Conservation (phyloP, 2,888 invertebrate genomes). For the Phrixothrix hirtus region DNA sequence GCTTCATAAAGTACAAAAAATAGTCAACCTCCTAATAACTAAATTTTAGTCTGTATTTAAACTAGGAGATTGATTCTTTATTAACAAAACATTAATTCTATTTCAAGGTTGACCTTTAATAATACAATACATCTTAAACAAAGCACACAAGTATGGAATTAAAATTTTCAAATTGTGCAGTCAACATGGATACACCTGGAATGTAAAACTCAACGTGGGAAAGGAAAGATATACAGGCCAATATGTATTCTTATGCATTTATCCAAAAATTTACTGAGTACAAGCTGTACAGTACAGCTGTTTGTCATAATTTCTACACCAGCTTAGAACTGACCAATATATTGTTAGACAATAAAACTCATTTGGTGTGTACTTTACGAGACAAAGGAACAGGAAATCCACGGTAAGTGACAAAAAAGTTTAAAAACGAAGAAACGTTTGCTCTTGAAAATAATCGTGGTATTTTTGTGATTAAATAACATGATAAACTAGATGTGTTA, state of each 20-base stretch:
- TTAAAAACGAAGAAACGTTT: no score
- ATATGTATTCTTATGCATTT: constrained; percentile 13
- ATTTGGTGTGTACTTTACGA: no score
- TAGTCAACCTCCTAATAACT: constrained; percentile 15
- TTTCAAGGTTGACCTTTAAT: not conserved
- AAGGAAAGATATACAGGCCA: not conserved
- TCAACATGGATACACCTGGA: constrained; percentile 13
- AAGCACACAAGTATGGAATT: not conserved
- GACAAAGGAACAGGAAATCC: no score
- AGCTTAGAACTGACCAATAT: no score
- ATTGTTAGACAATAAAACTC: no score
- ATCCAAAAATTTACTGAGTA: not conserved
- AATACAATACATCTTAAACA: not conserved
- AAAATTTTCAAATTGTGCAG: no score
- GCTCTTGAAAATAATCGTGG: no score
- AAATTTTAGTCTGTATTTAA: not conserved
- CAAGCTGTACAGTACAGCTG: no score
- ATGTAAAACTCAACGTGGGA: not conserved
- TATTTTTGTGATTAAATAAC: no score
- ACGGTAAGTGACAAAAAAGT: no score
- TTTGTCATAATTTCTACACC: no score
- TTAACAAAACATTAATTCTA: not conserved
- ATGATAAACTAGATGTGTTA: no score
- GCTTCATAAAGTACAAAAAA: constrained; percentile 22
- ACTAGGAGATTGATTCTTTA: not conserved